Evolutionary conservation across 2,888 invertebrate species (phyloP).

Genomic region (Drosophila antonietae): DNA sequence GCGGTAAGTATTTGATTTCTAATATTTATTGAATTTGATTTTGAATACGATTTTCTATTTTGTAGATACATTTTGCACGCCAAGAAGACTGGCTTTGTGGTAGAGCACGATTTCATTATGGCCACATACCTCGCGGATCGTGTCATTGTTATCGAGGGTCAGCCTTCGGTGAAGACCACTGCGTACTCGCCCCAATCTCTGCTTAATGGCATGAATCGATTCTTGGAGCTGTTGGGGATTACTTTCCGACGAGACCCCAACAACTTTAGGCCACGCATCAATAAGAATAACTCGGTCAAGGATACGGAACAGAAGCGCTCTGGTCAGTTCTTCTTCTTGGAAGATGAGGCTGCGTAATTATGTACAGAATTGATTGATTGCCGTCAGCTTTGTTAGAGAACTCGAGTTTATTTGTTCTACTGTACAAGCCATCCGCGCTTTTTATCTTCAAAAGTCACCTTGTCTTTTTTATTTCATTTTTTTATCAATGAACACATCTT

Average conservation of each 20-base stretch:
- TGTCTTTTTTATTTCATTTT: slow-evolving; percentile 56
- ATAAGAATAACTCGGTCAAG: slow-evolving; percentile 98
- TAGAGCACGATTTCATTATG: slow-evolving; percentile 99
- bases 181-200: slow-evolving; percentile 97
- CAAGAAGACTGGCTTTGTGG: slow-evolving; percentile 99
- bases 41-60: background rate
- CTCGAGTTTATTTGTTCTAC: slow-evolving; percentile 29
- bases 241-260: slow-evolving; percentile 99
- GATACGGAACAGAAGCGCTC: slow-evolving; percentile 98
- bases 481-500: slow-evolving; percentile 45
- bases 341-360: slow-evolving; percentile 87
- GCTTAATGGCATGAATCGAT: slow-evolving; percentile 98
- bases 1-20: slow-evolving; percentile 86
- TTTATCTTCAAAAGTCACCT: slow-evolving; percentile 32
- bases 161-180: slow-evolving; percentile 93
- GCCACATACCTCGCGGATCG: slow-evolving; percentile 99
- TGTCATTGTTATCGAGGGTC: slow-evolving; percentile 99
- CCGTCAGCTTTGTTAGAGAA: slow-evolving; percentile 48
- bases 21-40: background rate
- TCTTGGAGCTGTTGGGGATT: slow-evolving; percentile 97
- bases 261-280: slow-evolving; percentile 99
- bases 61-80: slow-evolving; percentile 97
- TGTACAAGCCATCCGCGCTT: slow-evolving; percentile 32
- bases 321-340: slow-evolving; percentile 99
- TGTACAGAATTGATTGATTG: slow-evolving; percentile 43